These are phyloP conservation scores for Epistrophe eligans DNA, from an alignment of 2,888 invertebrate species.

Conservation along the genomic window DNA sequence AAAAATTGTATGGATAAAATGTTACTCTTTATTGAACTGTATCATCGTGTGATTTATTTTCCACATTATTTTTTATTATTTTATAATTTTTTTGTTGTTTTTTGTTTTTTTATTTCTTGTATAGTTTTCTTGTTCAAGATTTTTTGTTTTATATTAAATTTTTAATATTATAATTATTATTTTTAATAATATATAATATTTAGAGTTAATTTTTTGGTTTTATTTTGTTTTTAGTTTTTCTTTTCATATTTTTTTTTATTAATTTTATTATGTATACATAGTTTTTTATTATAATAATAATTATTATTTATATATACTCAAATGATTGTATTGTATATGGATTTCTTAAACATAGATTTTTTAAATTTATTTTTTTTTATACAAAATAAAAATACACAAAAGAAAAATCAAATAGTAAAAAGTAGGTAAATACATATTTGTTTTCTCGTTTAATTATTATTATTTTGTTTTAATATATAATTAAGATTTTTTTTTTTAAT, in stretches of 20 bases:
- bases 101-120: constrained; percentile 47
- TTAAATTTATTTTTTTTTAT: constrained; percentile 47
- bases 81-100: constrained; percentile 37
- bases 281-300: constrained; percentile 32
- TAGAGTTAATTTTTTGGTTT: constrained; percentile 74
- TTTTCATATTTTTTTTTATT: constrained; percentile 54
- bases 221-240: constrained; percentile 51
- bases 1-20: constrained; percentile 70
- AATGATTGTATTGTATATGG: constrained; percentile 76
- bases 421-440: constrained; percentile 75
- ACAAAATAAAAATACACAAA: constrained; percentile 72
- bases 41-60: constrained; percentile 59
- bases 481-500: constrained; percentile 12
- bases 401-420: constrained; percentile 62
- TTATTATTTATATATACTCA: constrained; percentile 67
- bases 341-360: constrained; percentile 64
- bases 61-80: constrained; percentile 46
- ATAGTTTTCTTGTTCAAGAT: constrained; percentile 61
- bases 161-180: constrained; percentile 23
- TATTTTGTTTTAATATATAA: constrained; percentile 21
- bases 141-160: constrained; percentile 36
- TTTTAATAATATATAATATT: constrained; percentile 69
- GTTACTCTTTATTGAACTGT: constrained; percentile 75
- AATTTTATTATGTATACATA: constrained; percentile 66
- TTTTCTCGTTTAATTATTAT: constrained; percentile 64